A percentile compares a stretch with the other conserved stretches of the same genome.
Conservation (phyloP, 2,888 invertebrate species). For the Lottia gigantea region DNA sequence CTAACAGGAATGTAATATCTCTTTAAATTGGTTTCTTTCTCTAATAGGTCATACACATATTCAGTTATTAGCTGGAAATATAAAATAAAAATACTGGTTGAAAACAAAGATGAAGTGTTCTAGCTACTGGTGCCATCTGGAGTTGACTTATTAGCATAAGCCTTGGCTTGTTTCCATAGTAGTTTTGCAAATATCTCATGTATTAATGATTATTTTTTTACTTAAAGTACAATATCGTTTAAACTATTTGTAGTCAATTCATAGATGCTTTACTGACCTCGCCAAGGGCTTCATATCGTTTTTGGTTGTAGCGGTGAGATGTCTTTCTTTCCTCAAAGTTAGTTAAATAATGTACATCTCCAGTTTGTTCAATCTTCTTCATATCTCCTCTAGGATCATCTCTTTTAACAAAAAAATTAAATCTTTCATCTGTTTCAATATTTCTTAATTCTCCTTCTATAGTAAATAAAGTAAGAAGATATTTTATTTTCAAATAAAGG, state of each 20-base stretch:
- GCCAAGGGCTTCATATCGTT: conserved; percentile 79
- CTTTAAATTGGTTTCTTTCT: conserved; percentile 73
- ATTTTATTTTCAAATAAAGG: background rate
- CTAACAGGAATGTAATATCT: conserved; percentile 74
- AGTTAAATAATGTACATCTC: too few relatives aligned
- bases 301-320: conserved; percentile 74
- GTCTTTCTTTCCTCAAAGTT: too few relatives aligned
- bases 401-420: conserved; percentile 76
- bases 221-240: too few relatives aligned
- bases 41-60: conserved; percentile 77
- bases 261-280: conserved; percentile 72
- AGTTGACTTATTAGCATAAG: too few relatives aligned
- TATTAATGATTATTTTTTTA: too few relatives aligned
- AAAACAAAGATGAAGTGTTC: too few relatives aligned
- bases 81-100: background rate
- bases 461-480: conserved; percentile 1
- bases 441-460: conserved; percentile 77
- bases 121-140: too few relatives aligned
- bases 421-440: conserved; percentile 73
- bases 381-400: conserved; percentile 65
- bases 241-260: too few relatives aligned
- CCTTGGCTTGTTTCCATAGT: too few relatives aligned
- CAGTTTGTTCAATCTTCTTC: too few relatives aligned
- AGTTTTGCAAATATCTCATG: too few relatives aligned
- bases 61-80: conserved; percentile 74